Conservation (phyloP, 2,888 invertebrate genomes). For the Thera britannica region DNA sequence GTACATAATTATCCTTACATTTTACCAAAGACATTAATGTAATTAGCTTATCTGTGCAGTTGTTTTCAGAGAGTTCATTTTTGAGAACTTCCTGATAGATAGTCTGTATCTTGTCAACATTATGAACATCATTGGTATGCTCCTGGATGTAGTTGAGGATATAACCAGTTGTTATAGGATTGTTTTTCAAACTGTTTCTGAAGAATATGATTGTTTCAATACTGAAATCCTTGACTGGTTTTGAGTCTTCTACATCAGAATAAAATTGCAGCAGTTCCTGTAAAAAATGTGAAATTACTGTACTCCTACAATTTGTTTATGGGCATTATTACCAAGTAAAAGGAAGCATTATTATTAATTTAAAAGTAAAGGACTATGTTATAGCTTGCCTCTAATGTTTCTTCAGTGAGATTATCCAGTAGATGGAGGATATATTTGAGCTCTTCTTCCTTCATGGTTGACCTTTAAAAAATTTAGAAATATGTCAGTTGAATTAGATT, state of each 20-base stretch:
- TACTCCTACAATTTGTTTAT: background rate
- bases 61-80: conserved; percentile 62
- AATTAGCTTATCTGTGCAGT: conserved; percentile 67
- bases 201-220: conserved; percentile 68
- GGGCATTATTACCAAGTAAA: too few relatives aligned
- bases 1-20: conserved; percentile 64
- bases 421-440: conserved; percentile 72
- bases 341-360: too few relatives aligned
- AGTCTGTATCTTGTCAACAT: conserved; percentile 60
- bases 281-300: conserved; percentile 32
- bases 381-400: conserved; percentile 67
- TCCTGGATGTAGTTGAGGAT: conserved; percentile 64
- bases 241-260: conserved; percentile 63
- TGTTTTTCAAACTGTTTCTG: conserved; percentile 69
- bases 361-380: too few relatives aligned
- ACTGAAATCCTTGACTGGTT: conserved; percentile 60
- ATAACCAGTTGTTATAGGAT: conserved; percentile 72
- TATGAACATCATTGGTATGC: conserved; percentile 52
- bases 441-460: conserved; percentile 73
- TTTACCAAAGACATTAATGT: conserved; percentile 67
- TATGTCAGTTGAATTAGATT: too few relatives aligned
- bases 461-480: conserved; percentile 23
- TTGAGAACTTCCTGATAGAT: conserved; percentile 68
- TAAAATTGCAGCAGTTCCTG: conserved; percentile 72
- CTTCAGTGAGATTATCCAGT: conserved; percentile 66